Evolutionary conservation across 2,113 vertebrate genomes (phyloP).

Genomic region (Trichomycterus rosablanca): DNA sequence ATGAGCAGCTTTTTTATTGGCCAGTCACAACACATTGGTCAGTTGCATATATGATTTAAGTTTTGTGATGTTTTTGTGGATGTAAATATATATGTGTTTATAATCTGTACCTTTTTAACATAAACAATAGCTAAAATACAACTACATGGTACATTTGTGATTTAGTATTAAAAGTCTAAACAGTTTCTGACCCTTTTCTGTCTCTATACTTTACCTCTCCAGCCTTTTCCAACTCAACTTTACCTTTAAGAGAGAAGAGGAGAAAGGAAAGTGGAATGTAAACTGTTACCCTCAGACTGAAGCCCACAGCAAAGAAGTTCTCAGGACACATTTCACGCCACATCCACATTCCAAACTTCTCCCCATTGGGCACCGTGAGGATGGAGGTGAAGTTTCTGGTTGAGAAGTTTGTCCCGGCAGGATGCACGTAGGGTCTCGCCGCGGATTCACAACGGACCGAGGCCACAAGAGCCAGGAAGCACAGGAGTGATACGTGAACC

Average conservation of each 20-base stretch:
- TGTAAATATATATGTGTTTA: too few species aligned
- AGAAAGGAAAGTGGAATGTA: not conserved
- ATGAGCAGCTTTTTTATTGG: too few species aligned
- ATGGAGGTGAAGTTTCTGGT: slow-evolving; percentile 45
- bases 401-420: slow-evolving; percentile 49
- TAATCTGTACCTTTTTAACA: too few species aligned
- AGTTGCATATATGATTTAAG: too few species aligned
- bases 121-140: too few species aligned
- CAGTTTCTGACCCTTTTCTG: too few species aligned
- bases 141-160: too few species aligned
- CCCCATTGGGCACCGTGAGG: slow-evolving; percentile 50
- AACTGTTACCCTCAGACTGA: slow-evolving; percentile 60
- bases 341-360: slow-evolving; percentile 54
- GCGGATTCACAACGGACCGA: slow-evolving; percentile 24
- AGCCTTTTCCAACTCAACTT: too few species aligned
- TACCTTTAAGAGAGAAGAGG: not conserved
- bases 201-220: too few species aligned
- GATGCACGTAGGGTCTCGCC: slow-evolving; percentile 42
- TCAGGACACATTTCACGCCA: slow-evolving; percentile 66
- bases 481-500: slow-evolving; percentile 6
- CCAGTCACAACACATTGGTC: too few species aligned
- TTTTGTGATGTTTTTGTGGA: too few species aligned
- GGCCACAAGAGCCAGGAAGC: slow-evolving; percentile 47
- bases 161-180: too few species aligned
- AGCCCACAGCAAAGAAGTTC: slow-evolving; percentile 58